Evolutionary conservation across 2,888 invertebrate genomes (phyloP).

Genomic region (Drosophila kuntzei): DNA sequence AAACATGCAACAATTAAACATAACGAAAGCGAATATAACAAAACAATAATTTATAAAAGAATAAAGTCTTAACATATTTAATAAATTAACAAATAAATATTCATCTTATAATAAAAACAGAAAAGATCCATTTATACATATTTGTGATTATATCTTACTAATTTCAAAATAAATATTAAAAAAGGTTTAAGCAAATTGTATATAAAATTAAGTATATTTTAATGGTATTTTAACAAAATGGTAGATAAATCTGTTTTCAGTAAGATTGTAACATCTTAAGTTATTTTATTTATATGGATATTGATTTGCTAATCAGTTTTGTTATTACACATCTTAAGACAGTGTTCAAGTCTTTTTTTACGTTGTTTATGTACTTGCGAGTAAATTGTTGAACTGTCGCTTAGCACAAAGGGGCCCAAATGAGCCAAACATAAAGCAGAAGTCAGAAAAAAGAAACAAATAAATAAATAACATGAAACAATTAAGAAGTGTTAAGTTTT

Average conservation of each 20-base stretch:
- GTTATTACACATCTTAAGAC: constrained; percentile 28
- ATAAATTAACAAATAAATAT: neutral
- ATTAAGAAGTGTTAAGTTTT: neutral
- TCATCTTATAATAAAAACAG: neutral
- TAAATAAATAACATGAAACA: neutral
- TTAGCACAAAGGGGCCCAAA: constrained; percentile 52
- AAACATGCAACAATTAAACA: constrained; percentile 59
- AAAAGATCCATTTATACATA: no score
- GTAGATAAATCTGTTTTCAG: no score
- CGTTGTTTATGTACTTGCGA: constrained; percentile 35
- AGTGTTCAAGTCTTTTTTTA: constrained; percentile 42
- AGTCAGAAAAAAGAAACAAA: constrained; percentile 9
- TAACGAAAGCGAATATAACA: constrained; percentile 17
- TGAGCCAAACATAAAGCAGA: constrained; percentile 30
- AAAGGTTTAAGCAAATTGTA: no score
- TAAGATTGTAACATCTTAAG: neutral
- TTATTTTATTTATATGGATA: neutral
- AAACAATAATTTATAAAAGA: constrained; percentile 12
- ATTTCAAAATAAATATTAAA: no score
- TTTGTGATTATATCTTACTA: no score
- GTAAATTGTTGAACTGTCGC: constrained; percentile 18
- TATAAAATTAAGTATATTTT: no score
- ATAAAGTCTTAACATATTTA: constrained; percentile 12
- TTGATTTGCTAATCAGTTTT: neutral
- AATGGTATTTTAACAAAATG: no score